Evolutionary conservation across 2,113 vertebrate genomes (phyloP), one percentile per base, ranked within the genome.

Genomic region (Irena cyanogastra): DNA sequence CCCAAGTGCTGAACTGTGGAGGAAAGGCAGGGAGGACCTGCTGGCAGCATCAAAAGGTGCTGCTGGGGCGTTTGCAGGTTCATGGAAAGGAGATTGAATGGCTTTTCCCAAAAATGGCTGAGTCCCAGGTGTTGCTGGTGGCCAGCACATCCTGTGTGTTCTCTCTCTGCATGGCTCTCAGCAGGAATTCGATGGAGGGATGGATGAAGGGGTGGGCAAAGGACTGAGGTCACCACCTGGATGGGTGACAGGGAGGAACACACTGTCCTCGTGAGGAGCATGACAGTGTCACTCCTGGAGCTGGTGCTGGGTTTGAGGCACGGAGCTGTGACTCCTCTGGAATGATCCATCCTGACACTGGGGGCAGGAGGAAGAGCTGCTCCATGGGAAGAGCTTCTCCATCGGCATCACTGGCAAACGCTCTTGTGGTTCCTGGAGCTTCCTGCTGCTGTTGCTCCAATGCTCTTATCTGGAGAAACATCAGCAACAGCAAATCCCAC

Each of bases 401-500:
- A 49, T 0, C 47, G 87, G 64, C 72, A 87, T 53, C 65, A 6
- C 49, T 53, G 74, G 47, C 22, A 68, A 49, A 61, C 5, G 44
- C 7, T 49, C 23, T 24, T 30, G 37, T n/a, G 47, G 10, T 27
- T 93, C 45, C 84, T 16, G 28, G 52, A 63, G 37, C 45, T 74
- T n/a, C 27, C 64, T 72, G 70, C 56, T 18, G 1, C 60, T 60
- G 49, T 35, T 52, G 64, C 52, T 68, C 4, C 4, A 3, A 10
- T 37, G 44, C 26, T 19, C 63, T n/a, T 47, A 57, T 8, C 65
- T 0, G 0, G 63, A 77, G 54, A 18, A 61, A 45, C 8, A n/a
- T 1, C 5, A 3, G 70, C 66, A 50, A 16, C n/a, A 21, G 11
- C 5, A 0, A 68, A 37, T 60, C 64, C 50, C 0, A 0, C 42